Evolutionary conservation across 2,797 vertebrate genomes (phyloP).

Genomic region (Channa striata): DNA sequence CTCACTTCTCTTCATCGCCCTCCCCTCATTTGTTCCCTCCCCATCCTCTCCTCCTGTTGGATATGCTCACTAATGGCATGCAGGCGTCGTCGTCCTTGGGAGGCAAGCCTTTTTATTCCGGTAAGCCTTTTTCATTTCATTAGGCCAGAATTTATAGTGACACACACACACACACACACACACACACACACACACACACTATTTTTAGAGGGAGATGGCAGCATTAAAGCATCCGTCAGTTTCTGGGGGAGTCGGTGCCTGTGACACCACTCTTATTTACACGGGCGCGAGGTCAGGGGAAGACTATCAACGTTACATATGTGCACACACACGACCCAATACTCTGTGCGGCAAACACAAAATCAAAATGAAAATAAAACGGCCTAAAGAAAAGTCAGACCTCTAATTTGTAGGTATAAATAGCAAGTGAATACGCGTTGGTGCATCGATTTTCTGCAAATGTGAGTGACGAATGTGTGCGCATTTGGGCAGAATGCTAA

Average conservation of each 20-base stretch:
- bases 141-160: constrained; percentile 75
- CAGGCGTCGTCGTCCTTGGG: constrained; percentile 77
- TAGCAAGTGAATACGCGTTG: not conserved
- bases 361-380: not conserved
- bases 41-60: constrained; percentile 30
- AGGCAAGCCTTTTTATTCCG: constrained; percentile 79
- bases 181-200: constrained; percentile 8
- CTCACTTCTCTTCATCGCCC: constrained; percentile 6
- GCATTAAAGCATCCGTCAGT: constrained; percentile 63
- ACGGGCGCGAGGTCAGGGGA: constrained; percentile 47
- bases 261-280: constrained; percentile 64
- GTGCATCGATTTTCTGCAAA: not conserved
- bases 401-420: constrained; percentile 1
- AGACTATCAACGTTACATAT: constrained; percentile 61
- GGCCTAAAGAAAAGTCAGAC: constrained; percentile 8
- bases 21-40: not conserved
- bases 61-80: constrained; percentile 70
- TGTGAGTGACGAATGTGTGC: not conserved
- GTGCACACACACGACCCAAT: not conserved
- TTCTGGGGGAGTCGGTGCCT: constrained; percentile 62
- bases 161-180: not conserved
- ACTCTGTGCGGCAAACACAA: not conserved
- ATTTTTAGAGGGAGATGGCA: constrained; percentile 64
- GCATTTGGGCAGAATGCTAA: not conserved
- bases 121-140: constrained; percentile 83